These are phyloP conservation scores for Tachysurus vachellii DNA, from an alignment of 2,113 vertebrate species.

Conservation along the genomic window DNA sequence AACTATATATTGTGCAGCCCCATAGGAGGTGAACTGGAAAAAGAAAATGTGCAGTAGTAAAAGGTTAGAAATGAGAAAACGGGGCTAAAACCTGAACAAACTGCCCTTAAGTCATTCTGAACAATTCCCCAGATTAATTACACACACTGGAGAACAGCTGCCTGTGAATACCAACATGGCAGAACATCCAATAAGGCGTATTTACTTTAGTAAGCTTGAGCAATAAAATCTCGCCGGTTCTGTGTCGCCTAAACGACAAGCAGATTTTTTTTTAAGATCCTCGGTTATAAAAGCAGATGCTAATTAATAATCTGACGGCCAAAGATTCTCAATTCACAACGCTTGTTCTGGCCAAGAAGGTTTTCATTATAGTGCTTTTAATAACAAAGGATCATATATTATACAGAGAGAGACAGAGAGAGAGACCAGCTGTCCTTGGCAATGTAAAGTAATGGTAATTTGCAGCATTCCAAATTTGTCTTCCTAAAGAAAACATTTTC, in stretches of 20 bases:
- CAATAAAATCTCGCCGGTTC: conserved; percentile 2
- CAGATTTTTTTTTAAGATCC: background rate
- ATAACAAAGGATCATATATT: background rate
- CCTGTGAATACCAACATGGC: conserved; percentile 11
- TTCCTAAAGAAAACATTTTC: conserved; percentile 22
- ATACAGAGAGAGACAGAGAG: background rate
- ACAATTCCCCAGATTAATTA: background rate
- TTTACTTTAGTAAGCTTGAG: conserved; percentile 20
- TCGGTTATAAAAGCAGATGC: conserved; percentile 5
- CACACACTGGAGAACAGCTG: conserved; percentile 13
- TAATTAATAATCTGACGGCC: background rate
- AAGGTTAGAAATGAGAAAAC: background rate
- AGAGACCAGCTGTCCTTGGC: conserved; percentile 22
- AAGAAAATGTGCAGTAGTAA: background rate
- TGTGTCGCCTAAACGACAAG: background rate
- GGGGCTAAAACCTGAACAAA: background rate
- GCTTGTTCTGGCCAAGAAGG: background rate
- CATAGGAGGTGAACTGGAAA: background rate
- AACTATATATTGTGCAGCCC: background rate
- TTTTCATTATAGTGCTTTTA: conserved; percentile 11
- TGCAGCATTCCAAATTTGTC: conserved; percentile 17
- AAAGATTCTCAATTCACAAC: background rate
- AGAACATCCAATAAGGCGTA: background rate
- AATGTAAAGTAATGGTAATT: conserved; percentile 6
- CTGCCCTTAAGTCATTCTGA: conserved; percentile 2